Conservation (phyloP, 1,140 invertebrate species). For the Lordiphosa mommai region DNA sequence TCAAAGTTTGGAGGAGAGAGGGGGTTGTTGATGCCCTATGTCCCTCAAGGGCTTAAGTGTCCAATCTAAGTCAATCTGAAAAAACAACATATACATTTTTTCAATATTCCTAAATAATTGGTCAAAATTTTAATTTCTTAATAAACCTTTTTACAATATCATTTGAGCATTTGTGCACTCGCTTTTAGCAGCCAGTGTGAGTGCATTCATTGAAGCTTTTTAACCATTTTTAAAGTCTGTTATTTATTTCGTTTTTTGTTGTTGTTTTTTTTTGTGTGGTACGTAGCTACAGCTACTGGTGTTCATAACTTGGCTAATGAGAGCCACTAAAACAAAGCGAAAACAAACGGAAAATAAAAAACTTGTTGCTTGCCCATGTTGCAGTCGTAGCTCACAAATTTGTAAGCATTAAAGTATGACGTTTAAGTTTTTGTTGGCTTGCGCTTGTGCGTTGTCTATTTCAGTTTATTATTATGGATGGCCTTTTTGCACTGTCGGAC, state of each 20-base stretch:
- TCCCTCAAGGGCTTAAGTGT: too few relatives aligned
- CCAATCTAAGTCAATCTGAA: too few relatives aligned
- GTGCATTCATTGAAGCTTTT: constrained; percentile 24
- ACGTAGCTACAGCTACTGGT: constrained; percentile 3
- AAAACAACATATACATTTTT: too few relatives aligned
- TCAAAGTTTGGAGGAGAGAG: too few relatives aligned
- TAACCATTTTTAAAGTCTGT: constrained; percentile 35
- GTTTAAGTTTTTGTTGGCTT: constrained; percentile 1
- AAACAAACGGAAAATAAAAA: constrained; percentile 38
- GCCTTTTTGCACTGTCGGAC: constrained; percentile 64
- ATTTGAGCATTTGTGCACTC: too few relatives aligned
- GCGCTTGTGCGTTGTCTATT: constrained; percentile 46
- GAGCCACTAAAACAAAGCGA: constrained; percentile 51
- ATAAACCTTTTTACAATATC: too few relatives aligned
- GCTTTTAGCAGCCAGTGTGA: constrained; percentile 12
- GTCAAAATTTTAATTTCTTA: neutral
- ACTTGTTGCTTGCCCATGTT: constrained; percentile 20
- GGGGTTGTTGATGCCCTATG: too few relatives aligned
- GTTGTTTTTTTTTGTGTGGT: constrained; percentile 18
- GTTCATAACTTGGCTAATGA: constrained; percentile 75
- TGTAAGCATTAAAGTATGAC: constrained; percentile 59
- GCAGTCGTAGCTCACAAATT: constrained; percentile 47
- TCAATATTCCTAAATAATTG: too few relatives aligned
- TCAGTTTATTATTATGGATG: constrained; percentile 73
- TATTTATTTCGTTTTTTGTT: constrained; percentile 19